These are phyloP conservation scores for Procapra przewalskii DNA, from an alignment of 2,113 vertebrate genomes.

Conservation along the genomic window DNA sequence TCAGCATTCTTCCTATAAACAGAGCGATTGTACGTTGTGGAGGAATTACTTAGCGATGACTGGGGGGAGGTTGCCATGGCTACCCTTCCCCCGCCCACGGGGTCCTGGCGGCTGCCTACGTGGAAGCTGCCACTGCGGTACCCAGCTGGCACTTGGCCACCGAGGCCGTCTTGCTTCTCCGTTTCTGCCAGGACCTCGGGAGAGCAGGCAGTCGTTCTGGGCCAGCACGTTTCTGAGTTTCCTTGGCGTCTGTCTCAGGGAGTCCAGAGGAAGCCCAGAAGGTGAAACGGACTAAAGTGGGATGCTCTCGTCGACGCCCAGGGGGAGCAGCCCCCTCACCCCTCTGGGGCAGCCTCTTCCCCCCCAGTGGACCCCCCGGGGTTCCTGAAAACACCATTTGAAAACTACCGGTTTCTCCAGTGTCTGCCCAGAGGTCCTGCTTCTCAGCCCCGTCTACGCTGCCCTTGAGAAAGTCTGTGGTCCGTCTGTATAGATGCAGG, in stretches of 20 bases:
- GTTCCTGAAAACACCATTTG: too few species aligned
- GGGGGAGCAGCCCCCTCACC: background rate
- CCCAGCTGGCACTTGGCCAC: accelerated
- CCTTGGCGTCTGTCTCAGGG: background rate
- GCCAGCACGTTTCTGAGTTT: accelerated
- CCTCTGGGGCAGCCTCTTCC: background rate
- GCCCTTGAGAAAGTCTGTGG: accelerated
- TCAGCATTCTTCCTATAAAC: slow-evolving; percentile 71
- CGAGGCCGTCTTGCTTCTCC: background rate
- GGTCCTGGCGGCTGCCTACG: background rate
- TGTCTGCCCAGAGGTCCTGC: accelerated
- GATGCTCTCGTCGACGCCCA: accelerated
- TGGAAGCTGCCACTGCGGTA: background rate
- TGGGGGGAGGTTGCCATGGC: slow-evolving; percentile 35
- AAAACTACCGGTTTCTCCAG: accelerated
- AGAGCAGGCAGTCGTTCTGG: accelerated
- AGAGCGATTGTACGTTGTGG: slow-evolving; percentile 54
- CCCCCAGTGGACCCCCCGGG: accelerated
- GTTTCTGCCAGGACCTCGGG: background rate
- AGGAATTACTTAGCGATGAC: background rate
- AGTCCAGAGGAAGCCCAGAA: background rate
- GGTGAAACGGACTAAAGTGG: accelerated
- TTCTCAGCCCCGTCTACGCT: accelerated
- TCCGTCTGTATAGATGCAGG: accelerated
- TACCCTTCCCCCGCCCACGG: slow-evolving; percentile 31